These are phyloP conservation scores for Callaeas wilsoni DNA, from an alignment of 2,113 vertebrate species.

Conservation along the genomic window DNA sequence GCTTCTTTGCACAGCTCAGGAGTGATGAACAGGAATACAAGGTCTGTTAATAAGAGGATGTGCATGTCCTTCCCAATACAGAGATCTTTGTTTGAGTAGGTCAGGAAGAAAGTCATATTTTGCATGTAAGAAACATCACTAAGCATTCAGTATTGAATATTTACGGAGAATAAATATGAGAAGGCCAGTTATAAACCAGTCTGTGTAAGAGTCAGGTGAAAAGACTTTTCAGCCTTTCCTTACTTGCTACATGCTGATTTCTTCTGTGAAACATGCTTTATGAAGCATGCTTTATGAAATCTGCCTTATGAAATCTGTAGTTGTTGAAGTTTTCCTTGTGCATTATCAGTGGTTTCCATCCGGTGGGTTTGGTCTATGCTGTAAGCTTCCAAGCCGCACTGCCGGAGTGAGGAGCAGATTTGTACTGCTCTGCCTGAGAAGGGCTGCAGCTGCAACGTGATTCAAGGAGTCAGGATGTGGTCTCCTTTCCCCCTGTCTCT, in stretches of 20 bases:
- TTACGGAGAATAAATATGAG: background rate
- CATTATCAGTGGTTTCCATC: background rate
- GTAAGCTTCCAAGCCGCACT: background rate
- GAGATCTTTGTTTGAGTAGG: background rate
- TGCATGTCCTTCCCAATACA: background rate
- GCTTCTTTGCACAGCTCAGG: background rate
- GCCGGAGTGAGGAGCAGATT: background rate
- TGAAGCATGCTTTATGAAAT: background rate
- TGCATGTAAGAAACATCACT: background rate
- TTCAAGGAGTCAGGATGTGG: background rate
- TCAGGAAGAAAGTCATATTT: background rate
- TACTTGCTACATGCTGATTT: background rate
- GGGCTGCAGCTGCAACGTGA: background rate
- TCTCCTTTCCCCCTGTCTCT: background rate
- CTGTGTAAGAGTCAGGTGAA: background rate
- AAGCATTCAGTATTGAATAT: background rate
- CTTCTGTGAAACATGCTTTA: background rate
- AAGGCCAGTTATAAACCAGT: background rate
- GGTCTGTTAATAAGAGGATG: background rate
- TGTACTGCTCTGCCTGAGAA: background rate
- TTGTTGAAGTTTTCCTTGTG: background rate
- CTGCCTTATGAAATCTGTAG: background rate
- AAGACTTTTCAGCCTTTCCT: background rate
- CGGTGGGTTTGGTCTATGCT: background rate
- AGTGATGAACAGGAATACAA: slow-evolving; percentile 28